phyloP scores from a whole-genome alignment of 2,888 invertebrate genomes.

The Drosophila limbata region DNA sequence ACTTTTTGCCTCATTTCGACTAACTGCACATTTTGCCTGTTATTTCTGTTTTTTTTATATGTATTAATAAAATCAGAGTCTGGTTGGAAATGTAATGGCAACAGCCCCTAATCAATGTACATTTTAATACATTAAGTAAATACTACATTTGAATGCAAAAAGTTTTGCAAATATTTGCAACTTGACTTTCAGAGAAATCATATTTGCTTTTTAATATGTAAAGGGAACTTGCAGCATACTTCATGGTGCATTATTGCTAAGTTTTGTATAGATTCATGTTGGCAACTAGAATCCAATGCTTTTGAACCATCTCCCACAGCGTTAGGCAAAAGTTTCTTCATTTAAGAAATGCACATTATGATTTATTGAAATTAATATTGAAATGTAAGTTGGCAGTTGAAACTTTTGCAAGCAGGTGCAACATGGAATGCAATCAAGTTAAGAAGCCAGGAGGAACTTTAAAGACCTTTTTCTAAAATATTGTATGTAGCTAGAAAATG shows the following conservation, averaged over 20 bases:
- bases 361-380: slow-evolving; percentile 76
- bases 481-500: neutral
- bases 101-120: slow-evolving; percentile 39
- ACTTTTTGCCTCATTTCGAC: slow-evolving; percentile 60
- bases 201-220: slow-evolving; percentile 14
- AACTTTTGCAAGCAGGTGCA: slow-evolving; percentile 9
- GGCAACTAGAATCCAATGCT: slow-evolving; percentile 26
- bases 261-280: slow-evolving; percentile 47
- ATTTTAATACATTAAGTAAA: slow-evolving; percentile 79
- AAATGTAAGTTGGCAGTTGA: slow-evolving; percentile 37
- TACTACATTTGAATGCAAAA: slow-evolving; percentile 66
- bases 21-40: slow-evolving; percentile 47
- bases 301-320: slow-evolving; percentile 5
- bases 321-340: slow-evolving; percentile 62
- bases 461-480: neutral
- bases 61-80: slow-evolving; percentile 60
- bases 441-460: slow-evolving; percentile 39
- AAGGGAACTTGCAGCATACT: slow-evolving; percentile 42
- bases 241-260: slow-evolving; percentile 46
- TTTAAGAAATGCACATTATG: slow-evolving; percentile 69
- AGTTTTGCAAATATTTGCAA: slow-evolving; percentile 65
- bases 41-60: slow-evolving; percentile 21
- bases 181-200: neutral
- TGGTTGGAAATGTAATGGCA: slow-evolving; percentile 8
- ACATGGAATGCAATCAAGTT: slow-evolving; percentile 55